Evolutionary conservation across 2,888 invertebrate species (phyloP).

Genomic region (Atrina japonica): DNA sequence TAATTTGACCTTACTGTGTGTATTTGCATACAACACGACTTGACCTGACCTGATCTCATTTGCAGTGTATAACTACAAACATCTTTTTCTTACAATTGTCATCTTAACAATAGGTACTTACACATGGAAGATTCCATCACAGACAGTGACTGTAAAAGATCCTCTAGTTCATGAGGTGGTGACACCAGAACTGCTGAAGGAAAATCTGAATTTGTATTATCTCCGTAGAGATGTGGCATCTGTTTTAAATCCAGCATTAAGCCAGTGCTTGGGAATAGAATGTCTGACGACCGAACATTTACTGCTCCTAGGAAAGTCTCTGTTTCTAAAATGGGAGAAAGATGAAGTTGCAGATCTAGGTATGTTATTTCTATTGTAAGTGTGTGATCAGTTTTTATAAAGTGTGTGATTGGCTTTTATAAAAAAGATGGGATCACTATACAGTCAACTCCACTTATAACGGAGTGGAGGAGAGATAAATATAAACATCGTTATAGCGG

Average conservation of each 20-base stretch:
- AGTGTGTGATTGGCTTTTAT: not conserved
- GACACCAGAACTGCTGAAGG: slow-evolving; percentile 69
- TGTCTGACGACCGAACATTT: slow-evolving; percentile 73
- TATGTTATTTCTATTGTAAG: not conserved
- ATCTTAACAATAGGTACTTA: slow-evolving; percentile 62
- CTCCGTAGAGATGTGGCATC: slow-evolving; percentile 72
- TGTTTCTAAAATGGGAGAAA: slow-evolving; percentile 37
- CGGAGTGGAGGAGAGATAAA: too few relatives aligned
- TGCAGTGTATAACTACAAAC: not conserved
- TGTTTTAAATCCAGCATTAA: slow-evolving; percentile 65
- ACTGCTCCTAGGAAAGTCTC: slow-evolving; percentile 72
- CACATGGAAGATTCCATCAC: slow-evolving; percentile 76
- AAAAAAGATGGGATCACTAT: too few relatives aligned
- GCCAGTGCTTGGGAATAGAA: slow-evolving; percentile 75
- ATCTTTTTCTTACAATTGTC: not conserved
- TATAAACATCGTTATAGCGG: too few relatives aligned
- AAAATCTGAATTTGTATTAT: slow-evolving; percentile 74
- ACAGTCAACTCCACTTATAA: too few relatives aligned
- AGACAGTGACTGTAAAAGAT: slow-evolving; percentile 73
- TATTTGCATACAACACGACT: too few relatives aligned
- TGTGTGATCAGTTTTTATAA: not conserved
- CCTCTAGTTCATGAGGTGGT: slow-evolving; percentile 72
- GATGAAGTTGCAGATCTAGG: slow-evolving; percentile 1
- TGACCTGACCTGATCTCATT: too few relatives aligned
- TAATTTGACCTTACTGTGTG: too few relatives aligned